Evolutionary conservation across 2,797 vertebrate species (phyloP).

Genomic region (Botia almorhae): DNA sequence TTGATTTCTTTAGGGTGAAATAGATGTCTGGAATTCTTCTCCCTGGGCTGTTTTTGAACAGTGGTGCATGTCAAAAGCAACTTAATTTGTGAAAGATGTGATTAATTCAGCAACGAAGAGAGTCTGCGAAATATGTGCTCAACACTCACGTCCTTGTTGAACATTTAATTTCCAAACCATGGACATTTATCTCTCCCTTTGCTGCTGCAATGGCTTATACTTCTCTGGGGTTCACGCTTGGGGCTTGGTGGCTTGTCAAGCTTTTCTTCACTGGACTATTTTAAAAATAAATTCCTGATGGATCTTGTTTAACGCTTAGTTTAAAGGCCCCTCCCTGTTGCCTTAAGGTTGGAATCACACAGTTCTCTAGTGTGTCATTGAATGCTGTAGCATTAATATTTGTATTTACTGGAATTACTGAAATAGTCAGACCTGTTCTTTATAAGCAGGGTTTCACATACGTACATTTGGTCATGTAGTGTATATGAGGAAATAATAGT

Average conservation of each 20-base stretch:
- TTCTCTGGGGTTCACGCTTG: background rate
- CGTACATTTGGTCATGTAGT: no score
- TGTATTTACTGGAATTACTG: no score
- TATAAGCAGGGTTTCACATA: no score
- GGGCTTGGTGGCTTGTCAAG: no score
- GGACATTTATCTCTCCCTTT: background rate
- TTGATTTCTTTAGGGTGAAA: slow-evolving; percentile 46
- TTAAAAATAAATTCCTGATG: no score
- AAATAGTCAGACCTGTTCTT: no score
- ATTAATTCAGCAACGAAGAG: slow-evolving; percentile 17
- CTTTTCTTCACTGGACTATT: no score
- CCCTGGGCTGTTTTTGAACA: slow-evolving; percentile 22
- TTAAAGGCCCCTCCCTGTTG: no score
- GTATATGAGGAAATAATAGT: background rate
- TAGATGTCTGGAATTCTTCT: slow-evolving; percentile 51
- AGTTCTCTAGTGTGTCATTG: no score
- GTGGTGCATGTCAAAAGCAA: slow-evolving; percentile 23
- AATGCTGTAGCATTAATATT: no score
- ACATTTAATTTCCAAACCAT: background rate
- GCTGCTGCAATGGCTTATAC: background rate
- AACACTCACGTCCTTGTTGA: background rate
- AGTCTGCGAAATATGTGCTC: background rate
- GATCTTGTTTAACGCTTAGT: no score
- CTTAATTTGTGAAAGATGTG: slow-evolving; percentile 40
- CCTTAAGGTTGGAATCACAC: no score